Evolutionary conservation across 2,797 vertebrate genomes (phyloP).

Genomic region (Centroberyx gerrardi): DNA sequence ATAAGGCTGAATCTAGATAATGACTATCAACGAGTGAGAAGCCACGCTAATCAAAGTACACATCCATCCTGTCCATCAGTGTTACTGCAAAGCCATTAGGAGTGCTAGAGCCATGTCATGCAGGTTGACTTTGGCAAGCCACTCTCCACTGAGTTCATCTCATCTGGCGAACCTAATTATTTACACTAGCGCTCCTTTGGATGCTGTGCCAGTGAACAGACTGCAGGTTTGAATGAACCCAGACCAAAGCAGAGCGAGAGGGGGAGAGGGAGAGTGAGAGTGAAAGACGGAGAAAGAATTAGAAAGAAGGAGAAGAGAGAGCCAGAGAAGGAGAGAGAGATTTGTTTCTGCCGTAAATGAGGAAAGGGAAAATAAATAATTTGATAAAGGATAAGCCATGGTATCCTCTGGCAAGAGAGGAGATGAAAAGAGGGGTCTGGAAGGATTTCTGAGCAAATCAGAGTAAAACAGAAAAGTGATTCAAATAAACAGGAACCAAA

Average conservation of each 20-base stretch:
- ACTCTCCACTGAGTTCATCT: slow-evolving; percentile 83
- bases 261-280: slow-evolving; percentile 63
- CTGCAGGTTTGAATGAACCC: slow-evolving; percentile 83
- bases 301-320: slow-evolving; percentile 44
- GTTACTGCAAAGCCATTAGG: slow-evolving; percentile 66
- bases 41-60: slow-evolving; percentile 32
- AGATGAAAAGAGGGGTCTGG: slow-evolving; percentile 84
- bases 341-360: slow-evolving; percentile 79
- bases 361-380: slow-evolving; percentile 85
- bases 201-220: slow-evolving; percentile 82
- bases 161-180: slow-evolving; percentile 88
- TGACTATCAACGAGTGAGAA: slow-evolving; percentile 33
- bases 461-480: slow-evolving; percentile 77
- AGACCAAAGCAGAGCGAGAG: slow-evolving; percentile 71
- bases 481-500: slow-evolving; percentile 86
- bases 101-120: slow-evolving; percentile 73
- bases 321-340: slow-evolving; percentile 67
- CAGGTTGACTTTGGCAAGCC: slow-evolving; percentile 83
- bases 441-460: slow-evolving; percentile 86
- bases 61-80: slow-evolving; percentile 55
- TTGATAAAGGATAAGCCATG: slow-evolving; percentile 85
- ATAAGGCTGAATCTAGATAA: slow-evolving; percentile 58
- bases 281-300: slow-evolving; percentile 72
- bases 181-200: slow-evolving; percentile 85
- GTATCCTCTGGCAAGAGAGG: slow-evolving; percentile 81